Base-by-base conservation (phyloP, 2,113 vertebrate species). In the Narcine bancroftii region DNA sequence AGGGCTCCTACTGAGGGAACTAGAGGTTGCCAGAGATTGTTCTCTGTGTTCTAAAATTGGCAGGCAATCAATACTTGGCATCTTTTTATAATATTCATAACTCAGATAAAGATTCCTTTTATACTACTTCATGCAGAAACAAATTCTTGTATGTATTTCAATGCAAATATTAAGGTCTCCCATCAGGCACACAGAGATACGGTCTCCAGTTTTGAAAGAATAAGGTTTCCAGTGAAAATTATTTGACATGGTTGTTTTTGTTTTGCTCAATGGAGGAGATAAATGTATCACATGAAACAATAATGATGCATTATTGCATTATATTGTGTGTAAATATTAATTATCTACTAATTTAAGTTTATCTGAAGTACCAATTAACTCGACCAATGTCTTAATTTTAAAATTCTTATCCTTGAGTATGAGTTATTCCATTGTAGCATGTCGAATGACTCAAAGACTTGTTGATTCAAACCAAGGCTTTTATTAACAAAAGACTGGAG, bases 11-110 rank as follows among this genome's bases (percentile, higher is more conserved):
- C 83, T 17, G 21, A 87, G 19, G 39, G 13, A 87, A 56, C n/a
- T 87, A n/a, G 26, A n/a, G 53, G 36, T 17, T 42, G n/a, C 6
- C 36, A 60, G 19, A 63, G 33, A 89, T 21, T 19, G 21, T 89
- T 17, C 19, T 65, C 56, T 63, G n/a, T 24, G 56, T 39, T 81
- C 56, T 42, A n/a, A 63, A 42, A 36, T 89, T 89, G 83, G 33
- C 83, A 89, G n/a, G 83, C 63, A 39, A 63, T 89, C 33, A 89
- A 63, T 39, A 60, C 7, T 89, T 63, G 13, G n/a, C 83, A 89
- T 56, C 17, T 60, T 56, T 60, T 63, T 87, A 56, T 63, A 24
- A 63, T 17, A n/a, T n/a, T n/a, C 3, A 63, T 21, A 53, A 60
- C 15, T 85, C 6, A 60, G 45, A 42, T 36, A 19, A 77, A 76